Conservation (phyloP, 2,888 invertebrate species). For the Xanthorhoe spadicearia region DNA sequence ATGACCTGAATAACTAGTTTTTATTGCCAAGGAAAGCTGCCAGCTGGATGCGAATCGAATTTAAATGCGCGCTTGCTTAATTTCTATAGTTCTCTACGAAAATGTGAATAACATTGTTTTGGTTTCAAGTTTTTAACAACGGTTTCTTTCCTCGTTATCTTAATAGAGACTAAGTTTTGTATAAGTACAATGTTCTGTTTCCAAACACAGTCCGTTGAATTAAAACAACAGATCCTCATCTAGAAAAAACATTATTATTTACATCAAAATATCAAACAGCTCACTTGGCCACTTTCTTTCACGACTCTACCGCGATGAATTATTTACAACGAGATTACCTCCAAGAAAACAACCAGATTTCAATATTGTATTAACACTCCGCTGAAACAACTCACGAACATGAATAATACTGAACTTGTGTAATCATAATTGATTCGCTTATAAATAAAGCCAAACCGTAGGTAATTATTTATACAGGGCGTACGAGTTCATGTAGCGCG, state of each 20-base stretch:
- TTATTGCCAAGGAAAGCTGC: conserved; percentile 24
- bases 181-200: too few species aligned
- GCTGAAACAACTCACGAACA: conserved; percentile 12
- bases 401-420: conserved; percentile 14
- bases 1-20: conserved; percentile 32
- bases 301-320: conserved; percentile 7
- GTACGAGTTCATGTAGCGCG: conserved; percentile 22
- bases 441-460: conserved; percentile 2
- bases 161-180: too few species aligned
- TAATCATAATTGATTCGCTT: conserved; percentile 21
- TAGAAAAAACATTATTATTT: not conserved
- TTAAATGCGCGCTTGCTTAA: conserved; percentile 11
- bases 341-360: conserved; percentile 17
- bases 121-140: not conserved
- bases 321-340: conserved; percentile 9
- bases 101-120: too few species aligned
- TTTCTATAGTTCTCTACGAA: not conserved
- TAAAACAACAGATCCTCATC: not conserved
- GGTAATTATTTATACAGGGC: conserved; percentile 40
- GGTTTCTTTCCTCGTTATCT: too few species aligned
- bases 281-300: not conserved
- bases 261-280: conserved; percentile 6
- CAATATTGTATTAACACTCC: conserved; percentile 15
- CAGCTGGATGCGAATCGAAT: conserved; percentile 18
- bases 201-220: not conserved